These are phyloP conservation scores for Larimichthys crocea DNA, from an alignment of 2,113 vertebrate species.

Conservation along the genomic window DNA sequence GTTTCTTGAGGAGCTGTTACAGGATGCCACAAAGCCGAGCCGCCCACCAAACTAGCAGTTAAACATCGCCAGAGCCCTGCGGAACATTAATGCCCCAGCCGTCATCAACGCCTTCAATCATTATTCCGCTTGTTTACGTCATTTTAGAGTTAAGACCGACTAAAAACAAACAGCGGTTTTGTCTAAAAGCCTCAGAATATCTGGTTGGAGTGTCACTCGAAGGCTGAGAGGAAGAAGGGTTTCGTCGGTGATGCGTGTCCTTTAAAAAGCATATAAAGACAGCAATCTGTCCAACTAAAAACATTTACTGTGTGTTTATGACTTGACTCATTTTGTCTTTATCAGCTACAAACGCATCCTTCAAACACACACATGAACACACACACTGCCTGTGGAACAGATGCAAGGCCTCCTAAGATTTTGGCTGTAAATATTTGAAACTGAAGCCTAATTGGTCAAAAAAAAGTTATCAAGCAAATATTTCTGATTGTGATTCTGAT, in stretches of 20 bases:
- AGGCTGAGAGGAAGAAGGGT: conserved; percentile 14
- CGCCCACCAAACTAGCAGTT: conserved; percentile 71
- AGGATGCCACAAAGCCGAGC: conserved; percentile 72
- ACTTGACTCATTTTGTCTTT: conserved; percentile 52
- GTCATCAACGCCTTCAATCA: conserved; percentile 73
- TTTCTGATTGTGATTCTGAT: not conserved
- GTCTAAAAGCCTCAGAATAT: conserved; percentile 38
- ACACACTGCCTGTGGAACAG: conserved; percentile 24
- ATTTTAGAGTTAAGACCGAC: conserved; percentile 51
- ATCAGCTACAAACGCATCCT: conserved; percentile 51
- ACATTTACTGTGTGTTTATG: conserved; percentile 58
- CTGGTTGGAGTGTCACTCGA: conserved; percentile 24
- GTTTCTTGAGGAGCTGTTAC: conserved; percentile 71
- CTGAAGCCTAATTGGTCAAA: conserved; percentile 10
- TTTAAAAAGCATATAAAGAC: conserved; percentile 1
- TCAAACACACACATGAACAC: conserved; percentile 26
- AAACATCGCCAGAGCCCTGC: conserved; percentile 60
- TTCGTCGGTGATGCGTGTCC: conserved; percentile 3
- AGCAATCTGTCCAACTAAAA: conserved; percentile 19
- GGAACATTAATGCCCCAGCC: conserved; percentile 60
- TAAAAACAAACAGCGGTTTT: conserved; percentile 70
- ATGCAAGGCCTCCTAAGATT: conserved; percentile 4
- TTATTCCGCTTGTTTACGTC: conserved; percentile 65
- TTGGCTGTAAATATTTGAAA: conserved; percentile 45
- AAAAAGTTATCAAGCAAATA: conserved; percentile 25